Evolutionary conservation across 35 echinoderm and acorn worm species (phyloP).

Genomic region (Anneissia japonica): DNA sequence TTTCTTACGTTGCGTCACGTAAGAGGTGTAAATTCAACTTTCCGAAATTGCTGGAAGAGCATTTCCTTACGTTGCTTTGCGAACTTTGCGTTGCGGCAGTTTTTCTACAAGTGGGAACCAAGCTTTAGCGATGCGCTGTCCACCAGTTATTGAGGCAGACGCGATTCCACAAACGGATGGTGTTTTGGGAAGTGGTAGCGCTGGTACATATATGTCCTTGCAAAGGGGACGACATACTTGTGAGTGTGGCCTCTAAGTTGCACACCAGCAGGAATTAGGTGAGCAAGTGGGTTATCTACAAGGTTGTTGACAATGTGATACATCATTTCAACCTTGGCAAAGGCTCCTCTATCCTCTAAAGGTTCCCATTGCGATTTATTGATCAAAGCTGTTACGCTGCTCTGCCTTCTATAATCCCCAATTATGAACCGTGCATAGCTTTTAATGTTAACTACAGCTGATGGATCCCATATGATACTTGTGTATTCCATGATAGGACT

Average conservation of each 20-base stretch:
- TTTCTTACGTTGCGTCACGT: no score
- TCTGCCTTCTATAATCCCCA: background rate
- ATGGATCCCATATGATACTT: background rate
- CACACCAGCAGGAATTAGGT: no score
- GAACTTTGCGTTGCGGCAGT: no score
- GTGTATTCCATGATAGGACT: background rate
- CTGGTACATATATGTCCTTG: background rate
- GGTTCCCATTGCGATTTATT: slow-evolving; percentile 29
- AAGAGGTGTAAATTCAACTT: no score
- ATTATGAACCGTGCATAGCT: background rate
- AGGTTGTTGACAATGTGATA: slow-evolving; percentile 18
- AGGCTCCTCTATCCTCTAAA: slow-evolving; percentile 21
- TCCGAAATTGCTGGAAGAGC: no score
- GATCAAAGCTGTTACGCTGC: slow-evolving; percentile 21
- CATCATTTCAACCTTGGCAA: slow-evolving; percentile 15
- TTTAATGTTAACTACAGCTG: no score
- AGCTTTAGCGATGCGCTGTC: no score
- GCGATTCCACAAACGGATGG: slow-evolving; percentile 7
- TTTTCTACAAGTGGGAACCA: no score
- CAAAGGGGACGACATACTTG: background rate
- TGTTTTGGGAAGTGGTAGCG: background rate
- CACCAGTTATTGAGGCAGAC: no score
- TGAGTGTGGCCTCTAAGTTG: no score
- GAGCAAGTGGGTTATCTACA: slow-evolving; percentile 5
- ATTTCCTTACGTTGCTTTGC: no score